A percentile compares a stretch with the other conserved stretches of the same genome.
Conservation (phyloP, 2,113 vertebrate species). For the Microcebus lehilahytsara region DNA sequence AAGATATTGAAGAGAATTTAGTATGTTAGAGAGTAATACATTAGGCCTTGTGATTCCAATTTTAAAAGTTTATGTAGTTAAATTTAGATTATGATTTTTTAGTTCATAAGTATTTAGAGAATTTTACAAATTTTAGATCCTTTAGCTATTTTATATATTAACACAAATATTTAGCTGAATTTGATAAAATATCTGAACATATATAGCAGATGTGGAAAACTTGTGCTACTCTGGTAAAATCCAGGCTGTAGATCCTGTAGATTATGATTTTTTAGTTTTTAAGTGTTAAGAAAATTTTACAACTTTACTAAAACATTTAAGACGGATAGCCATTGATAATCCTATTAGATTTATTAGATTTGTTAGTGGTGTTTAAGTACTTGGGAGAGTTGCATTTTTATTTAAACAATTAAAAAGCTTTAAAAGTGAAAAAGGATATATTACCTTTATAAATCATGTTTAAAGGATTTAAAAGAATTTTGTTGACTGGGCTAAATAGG, state of each 20-base stretch:
- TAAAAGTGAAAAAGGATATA: background rate
- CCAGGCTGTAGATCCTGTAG: background rate
- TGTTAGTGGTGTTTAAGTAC: background rate
- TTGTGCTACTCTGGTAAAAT: background rate
- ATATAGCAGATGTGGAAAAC: background rate
- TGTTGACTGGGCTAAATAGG: background rate
- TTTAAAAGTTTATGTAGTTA: background rate
- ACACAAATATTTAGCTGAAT: background rate
- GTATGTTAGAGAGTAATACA: background rate
- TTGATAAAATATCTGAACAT: background rate
- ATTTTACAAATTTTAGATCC: background rate
- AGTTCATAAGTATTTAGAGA: background rate
- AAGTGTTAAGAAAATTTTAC: background rate
- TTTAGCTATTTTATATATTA: background rate
- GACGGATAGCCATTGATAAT: background rate
- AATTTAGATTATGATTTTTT: background rate
- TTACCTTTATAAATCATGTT: background rate
- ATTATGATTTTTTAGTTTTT: too few species aligned
- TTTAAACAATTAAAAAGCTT: background rate
- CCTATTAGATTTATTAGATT: background rate
- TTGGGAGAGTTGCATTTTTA: background rate
- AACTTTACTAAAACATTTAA: background rate
- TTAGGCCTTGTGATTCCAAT: background rate
- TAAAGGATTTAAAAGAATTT: constrained; percentile 21
- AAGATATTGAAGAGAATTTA: background rate